phyloP scores from a whole-genome alignment of 2,113 vertebrate genomes.

The Gila orcuttii region DNA sequence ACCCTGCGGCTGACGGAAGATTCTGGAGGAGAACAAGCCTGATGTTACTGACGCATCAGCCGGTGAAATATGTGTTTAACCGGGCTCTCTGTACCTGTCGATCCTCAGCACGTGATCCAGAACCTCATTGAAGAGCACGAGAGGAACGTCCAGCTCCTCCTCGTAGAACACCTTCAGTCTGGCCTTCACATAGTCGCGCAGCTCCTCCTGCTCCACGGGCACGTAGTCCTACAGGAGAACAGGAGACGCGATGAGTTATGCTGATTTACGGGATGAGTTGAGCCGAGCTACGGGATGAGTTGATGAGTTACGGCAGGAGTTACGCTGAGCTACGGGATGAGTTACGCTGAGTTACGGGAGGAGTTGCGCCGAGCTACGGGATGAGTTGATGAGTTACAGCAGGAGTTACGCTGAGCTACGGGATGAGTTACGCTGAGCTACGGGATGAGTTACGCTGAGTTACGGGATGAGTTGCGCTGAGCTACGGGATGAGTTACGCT shows the following conservation, averaged over 20 bases:
- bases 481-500: no score
- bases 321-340: no score
- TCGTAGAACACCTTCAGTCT: slow-evolving; percentile 98
- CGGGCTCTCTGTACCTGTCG: slow-evolving; percentile 79
- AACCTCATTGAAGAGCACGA: slow-evolving; percentile 98
- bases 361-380: no score
- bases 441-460: no score
- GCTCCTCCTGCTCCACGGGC: slow-evolving; percentile 97
- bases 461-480: no score
- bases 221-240: slow-evolving; percentile 87
- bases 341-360: no score
- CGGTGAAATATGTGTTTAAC: neutral
- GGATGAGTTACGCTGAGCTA: no score
- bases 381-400: no score
- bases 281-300: no score
- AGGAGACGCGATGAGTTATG: neutral
- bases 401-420: no score
- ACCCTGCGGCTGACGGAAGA: slow-evolving; percentile 98
- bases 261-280: no score
- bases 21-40: slow-evolving; percentile 71
- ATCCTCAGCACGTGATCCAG: slow-evolving; percentile 96
- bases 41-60: neutral
- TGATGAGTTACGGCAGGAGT: no score
- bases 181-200: slow-evolving; percentile 97
- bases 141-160: slow-evolving; percentile 95